Conservation (phyloP, 2,888 invertebrate species). For the Tyria jacobaeae region DNA sequence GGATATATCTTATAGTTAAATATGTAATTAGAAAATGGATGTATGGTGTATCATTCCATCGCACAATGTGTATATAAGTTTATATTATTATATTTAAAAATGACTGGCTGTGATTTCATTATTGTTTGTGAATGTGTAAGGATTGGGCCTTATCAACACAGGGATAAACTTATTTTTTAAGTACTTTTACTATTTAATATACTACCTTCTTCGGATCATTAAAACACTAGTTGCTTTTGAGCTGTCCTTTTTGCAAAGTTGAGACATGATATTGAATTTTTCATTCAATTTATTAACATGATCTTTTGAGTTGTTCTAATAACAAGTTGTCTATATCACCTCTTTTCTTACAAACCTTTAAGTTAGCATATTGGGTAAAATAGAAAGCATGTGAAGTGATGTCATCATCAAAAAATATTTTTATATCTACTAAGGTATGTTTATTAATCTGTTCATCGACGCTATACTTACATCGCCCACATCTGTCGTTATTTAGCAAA, state of each 20-base stretch:
- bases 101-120: conserved; percentile 40
- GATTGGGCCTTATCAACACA: conserved; percentile 14
- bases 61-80: neutral
- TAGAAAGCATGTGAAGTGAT: no score
- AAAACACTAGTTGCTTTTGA: neutral
- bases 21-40: neutral
- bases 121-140: neutral
- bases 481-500: neutral
- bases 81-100: conserved; percentile 11
- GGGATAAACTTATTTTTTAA: conserved; percentile 11
- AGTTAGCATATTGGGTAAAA: no score
- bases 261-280: neutral
- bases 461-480: neutral
- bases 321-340: neutral
- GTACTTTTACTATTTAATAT: no score
- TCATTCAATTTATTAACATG: neutral
- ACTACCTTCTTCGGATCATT: no score
- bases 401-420: neutral
- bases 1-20: no score
- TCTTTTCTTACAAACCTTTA: neutral
- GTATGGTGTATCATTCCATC: neutral
- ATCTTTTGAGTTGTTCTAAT: neutral
- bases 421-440: neutral
- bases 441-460: neutral
- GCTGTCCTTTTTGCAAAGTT: neutral